Evolutionary conservation across 2,797 vertebrate species (phyloP).

Genomic region (Cyprinodon diabolis): DNA sequence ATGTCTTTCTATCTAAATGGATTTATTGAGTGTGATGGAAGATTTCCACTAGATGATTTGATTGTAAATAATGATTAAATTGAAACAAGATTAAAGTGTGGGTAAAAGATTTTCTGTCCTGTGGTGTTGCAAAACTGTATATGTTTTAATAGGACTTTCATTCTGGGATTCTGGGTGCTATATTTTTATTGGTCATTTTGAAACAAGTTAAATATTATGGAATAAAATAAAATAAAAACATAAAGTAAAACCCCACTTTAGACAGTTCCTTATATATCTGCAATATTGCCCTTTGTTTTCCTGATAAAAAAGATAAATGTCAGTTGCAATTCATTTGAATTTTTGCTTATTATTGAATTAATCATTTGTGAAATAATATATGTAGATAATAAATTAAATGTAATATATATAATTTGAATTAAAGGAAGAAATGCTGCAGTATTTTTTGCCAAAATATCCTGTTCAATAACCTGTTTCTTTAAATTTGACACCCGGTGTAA

Average conservation of each 20-base stretch:
- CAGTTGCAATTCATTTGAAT: background rate
- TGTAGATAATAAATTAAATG: background rate
- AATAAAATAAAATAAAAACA: background rate
- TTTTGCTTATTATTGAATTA: background rate
- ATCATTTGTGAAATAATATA: background rate
- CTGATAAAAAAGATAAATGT: background rate
- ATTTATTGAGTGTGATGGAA: conserved; percentile 30
- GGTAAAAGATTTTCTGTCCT: conserved; percentile 21
- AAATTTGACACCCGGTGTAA: no score
- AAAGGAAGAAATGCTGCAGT: no score
- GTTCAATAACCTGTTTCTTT: no score
- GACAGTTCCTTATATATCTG: background rate
- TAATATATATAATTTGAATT: background rate
- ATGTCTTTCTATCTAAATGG: conserved; percentile 21
- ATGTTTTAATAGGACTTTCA: conserved; percentile 13
- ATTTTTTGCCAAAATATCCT: no score
- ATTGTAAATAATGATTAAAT: conserved; percentile 28
- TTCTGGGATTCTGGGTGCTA: conserved; percentile 16
- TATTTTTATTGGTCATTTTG: background rate
- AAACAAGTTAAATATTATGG: background rate
- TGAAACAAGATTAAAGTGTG: conserved; percentile 13
- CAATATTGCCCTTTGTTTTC: background rate
- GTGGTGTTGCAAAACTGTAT: conserved; percentile 14
- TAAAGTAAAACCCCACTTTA: background rate
- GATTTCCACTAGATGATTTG: conserved; percentile 33